Evolutionary conservation across 2,888 invertebrate species (phyloP).

Genomic region (Volucella bombylans): DNA sequence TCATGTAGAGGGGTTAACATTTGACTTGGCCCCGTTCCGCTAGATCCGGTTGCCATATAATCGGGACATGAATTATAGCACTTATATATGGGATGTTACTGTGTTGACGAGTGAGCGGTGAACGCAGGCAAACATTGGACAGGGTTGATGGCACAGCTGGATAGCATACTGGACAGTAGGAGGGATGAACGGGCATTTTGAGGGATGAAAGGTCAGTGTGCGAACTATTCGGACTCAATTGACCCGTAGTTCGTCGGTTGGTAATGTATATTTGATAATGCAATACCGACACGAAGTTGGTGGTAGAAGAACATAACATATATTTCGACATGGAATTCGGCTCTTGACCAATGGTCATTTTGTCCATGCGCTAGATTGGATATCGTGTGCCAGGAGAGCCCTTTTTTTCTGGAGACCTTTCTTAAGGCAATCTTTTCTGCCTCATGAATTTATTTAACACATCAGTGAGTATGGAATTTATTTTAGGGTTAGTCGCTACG

Average conservation of each 20-base stretch:
- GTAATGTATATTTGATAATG: conserved; percentile 73
- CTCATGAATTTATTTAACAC: conserved; percentile 70
- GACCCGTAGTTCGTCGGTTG: conserved; percentile 64
- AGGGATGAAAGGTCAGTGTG: conserved; percentile 73
- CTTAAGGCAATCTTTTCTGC: conserved; percentile 43
- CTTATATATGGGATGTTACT: conserved; percentile 67
- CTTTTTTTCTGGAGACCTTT: conserved; percentile 9
- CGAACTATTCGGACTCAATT: conserved; percentile 68
- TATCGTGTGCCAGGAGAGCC: conserved; percentile 41
- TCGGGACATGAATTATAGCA: conserved; percentile 60
- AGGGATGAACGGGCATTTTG: conserved; percentile 2
- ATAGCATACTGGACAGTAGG: conserved; percentile 38
- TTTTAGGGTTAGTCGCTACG: neutral
- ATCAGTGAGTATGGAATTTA: conserved; percentile 40
- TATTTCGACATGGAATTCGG: conserved; percentile 70
- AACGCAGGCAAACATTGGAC: conserved; percentile 56
- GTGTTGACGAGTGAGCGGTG: conserved; percentile 70
- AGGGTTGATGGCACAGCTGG: conserved; percentile 45
- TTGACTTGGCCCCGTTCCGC: conserved; percentile 64
- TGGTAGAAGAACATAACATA: conserved; percentile 11
- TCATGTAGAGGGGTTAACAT: conserved; percentile 64
- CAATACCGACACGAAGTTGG: conserved; percentile 50
- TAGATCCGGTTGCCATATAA: conserved; percentile 54
- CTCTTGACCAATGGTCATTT: conserved; percentile 81
- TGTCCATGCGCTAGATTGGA: conserved; percentile 65